These are phyloP conservation scores for Mamestra brassicae DNA, from an alignment of 2,888 invertebrate genomes.

Conservation along the genomic window DNA sequence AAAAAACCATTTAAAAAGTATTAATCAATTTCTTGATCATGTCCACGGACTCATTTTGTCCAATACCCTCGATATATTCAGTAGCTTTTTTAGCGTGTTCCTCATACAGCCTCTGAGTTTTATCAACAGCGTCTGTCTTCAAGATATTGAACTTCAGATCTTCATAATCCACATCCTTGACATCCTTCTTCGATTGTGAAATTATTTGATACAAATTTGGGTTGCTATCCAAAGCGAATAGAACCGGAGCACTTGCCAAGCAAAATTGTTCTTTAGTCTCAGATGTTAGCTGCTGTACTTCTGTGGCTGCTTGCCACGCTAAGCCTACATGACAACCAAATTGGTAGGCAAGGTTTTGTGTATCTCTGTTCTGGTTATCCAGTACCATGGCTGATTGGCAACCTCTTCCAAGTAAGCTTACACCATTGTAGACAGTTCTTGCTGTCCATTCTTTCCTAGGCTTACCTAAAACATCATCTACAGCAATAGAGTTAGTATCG, in stretches of 20 bases:
- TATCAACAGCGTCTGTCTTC: slow-evolving; percentile 86
- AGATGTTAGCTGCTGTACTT: slow-evolving; percentile 86
- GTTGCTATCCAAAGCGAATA: slow-evolving; percentile 95
- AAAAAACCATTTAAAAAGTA: slow-evolving; percentile 73
- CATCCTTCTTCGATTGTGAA: slow-evolving; percentile 92
- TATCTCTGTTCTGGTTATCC: slow-evolving; percentile 92
- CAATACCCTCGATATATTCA: slow-evolving; percentile 82
- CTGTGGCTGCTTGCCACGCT: slow-evolving; percentile 94
- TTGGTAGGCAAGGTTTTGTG: slow-evolving; percentile 94
- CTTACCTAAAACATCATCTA: slow-evolving; percentile 88
- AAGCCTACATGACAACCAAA: slow-evolving; percentile 96
- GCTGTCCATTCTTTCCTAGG: slow-evolving; percentile 94
- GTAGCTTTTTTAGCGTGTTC: slow-evolving; percentile 86
- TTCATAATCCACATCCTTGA: slow-evolving; percentile 93
- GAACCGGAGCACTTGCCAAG: slow-evolving; percentile 95
- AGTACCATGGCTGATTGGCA: slow-evolving; percentile 95
- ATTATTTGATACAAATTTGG: slow-evolving; percentile 92
- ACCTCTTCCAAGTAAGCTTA: slow-evolving; percentile 92
- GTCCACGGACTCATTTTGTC: slow-evolving; percentile 84
- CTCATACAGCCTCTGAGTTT: slow-evolving; percentile 83
- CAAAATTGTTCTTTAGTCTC: slow-evolving; percentile 93
- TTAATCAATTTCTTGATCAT: slow-evolving; percentile 88
- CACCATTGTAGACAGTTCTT: slow-evolving; percentile 93
- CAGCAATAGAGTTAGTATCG: slow-evolving; percentile 82
- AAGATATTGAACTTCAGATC: slow-evolving; percentile 89